Evolutionary conservation across 2,797 vertebrate species (phyloP).

Genomic region (Myotis planiceps): DNA sequence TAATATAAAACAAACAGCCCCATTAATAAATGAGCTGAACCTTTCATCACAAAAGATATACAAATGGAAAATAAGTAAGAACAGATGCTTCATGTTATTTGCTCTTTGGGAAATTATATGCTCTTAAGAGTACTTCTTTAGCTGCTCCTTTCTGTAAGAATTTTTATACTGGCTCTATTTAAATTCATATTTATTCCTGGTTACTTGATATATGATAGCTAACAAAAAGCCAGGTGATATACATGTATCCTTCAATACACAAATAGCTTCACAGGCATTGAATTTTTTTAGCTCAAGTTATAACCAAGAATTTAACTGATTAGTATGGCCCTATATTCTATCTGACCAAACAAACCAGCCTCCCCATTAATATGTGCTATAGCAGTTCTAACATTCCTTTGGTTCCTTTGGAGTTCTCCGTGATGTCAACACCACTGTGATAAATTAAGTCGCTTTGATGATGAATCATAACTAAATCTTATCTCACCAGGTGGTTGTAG

Average conservation of each 20-base stretch:
- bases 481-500: conserved; percentile 24
- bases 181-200: neutral
- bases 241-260: neutral
- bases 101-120: neutral
- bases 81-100: neutral
- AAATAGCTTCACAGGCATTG: neutral
- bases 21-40: neutral
- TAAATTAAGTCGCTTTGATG: neutral
- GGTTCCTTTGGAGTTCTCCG: neutral
- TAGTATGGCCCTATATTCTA: neutral
- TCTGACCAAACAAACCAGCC: neutral
- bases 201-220: neutral
- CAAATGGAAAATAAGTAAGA: neutral
- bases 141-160: neutral
- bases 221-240: neutral
- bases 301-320: neutral
- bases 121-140: neutral
- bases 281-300: neutral
- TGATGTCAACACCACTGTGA: neutral
- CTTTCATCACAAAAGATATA: neutral
- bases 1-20: neutral
- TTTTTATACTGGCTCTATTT: neutral
- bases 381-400: neutral
- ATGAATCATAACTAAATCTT: conserved; percentile 65
- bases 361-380: accelerated